phyloP scores from a whole-genome alignment of 2,113 vertebrate genomes.

The Scomber colias region DNA sequence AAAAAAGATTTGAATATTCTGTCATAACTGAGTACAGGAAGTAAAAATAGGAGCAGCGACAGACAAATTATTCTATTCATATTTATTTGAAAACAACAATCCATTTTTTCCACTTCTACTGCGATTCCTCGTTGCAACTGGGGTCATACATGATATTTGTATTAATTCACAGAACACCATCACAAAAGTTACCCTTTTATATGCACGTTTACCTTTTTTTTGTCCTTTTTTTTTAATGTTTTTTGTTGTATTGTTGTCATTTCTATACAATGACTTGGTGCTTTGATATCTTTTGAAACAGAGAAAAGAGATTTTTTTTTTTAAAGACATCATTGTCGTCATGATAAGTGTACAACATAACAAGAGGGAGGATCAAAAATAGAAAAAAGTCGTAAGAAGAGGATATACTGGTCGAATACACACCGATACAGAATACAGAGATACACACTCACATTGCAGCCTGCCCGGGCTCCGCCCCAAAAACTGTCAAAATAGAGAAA shows the following conservation, averaged over 20 bases:
- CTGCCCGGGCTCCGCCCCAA: conserved; percentile 76
- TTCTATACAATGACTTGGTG: conserved; percentile 85
- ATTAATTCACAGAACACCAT: conserved; percentile 83
- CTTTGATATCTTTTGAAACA: conserved; percentile 83
- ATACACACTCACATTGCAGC: conserved; percentile 78
- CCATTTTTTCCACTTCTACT: conserved; percentile 81
- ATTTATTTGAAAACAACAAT: conserved; percentile 89
- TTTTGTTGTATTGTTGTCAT: conserved; percentile 66
- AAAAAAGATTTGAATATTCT: too few relatives aligned
- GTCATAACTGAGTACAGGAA: background rate
- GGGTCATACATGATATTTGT: conserved; percentile 83
- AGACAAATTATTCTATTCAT: conserved; percentile 69
- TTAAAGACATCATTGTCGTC: conserved; percentile 80
- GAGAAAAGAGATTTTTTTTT: conserved; percentile 57
- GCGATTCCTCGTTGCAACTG: conserved; percentile 79
- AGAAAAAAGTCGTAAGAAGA: conserved; percentile 77
- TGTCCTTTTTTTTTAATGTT: conserved; percentile 22
- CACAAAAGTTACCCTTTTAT: conserved; percentile 83
- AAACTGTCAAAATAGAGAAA: conserved; percentile 65
- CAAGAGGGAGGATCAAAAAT: conserved; percentile 65
- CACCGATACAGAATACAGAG: conserved; percentile 79
- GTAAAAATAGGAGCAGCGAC: conserved; percentile 34
- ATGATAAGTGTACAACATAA: conserved; percentile 74
- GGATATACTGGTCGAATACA: conserved; percentile 83
- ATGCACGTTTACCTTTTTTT: conserved; percentile 73